These are phyloP conservation scores for Auanema freiburgensis DNA, from an alignment of 2,888 invertebrate genomes.

Conservation along the genomic window DNA sequence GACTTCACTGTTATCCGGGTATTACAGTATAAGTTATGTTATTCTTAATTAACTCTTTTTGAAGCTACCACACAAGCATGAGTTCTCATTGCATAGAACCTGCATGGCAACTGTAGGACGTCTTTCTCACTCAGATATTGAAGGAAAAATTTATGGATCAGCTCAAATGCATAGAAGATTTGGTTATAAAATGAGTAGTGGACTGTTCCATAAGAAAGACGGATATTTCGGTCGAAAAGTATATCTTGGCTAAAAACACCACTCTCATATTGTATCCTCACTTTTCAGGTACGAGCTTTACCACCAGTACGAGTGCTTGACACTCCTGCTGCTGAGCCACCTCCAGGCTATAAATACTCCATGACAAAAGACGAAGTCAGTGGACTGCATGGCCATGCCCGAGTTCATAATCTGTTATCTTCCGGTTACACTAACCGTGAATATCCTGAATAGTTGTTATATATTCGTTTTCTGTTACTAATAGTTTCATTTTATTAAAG, in stretches of 20 bases:
- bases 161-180: conserved; percentile 63
- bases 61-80: conserved; percentile 61
- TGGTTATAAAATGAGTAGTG: conserved; percentile 62
- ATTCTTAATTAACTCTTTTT: conserved; percentile 16
- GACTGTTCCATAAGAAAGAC: conserved; percentile 61
- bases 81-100: conserved; percentile 57
- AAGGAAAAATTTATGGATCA: conserved; percentile 57
- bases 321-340: conserved; percentile 39
- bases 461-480: too few species aligned
- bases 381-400: conserved; percentile 49
- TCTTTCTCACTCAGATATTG: conserved; percentile 58
- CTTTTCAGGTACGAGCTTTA: conserved; percentile 41
- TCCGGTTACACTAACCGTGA: conserved; percentile 45
- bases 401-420: conserved; percentile 53
- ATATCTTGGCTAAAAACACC: neutral
- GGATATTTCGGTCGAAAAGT: conserved; percentile 61
- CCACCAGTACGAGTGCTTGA: conserved; percentile 60
- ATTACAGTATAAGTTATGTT: conserved; percentile 4
- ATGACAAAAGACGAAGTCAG: conserved; percentile 49
- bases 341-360: conserved; percentile 50
- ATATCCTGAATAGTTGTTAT: conserved; percentile 23
- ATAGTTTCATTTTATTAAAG: too few species aligned
- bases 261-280: neutral
- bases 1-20: conserved; percentile 57
- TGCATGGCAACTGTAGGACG: conserved; percentile 63